Evolutionary conservation across 2,113 vertebrate species (phyloP).

Genomic region (Oceanites oceanicus): DNA sequence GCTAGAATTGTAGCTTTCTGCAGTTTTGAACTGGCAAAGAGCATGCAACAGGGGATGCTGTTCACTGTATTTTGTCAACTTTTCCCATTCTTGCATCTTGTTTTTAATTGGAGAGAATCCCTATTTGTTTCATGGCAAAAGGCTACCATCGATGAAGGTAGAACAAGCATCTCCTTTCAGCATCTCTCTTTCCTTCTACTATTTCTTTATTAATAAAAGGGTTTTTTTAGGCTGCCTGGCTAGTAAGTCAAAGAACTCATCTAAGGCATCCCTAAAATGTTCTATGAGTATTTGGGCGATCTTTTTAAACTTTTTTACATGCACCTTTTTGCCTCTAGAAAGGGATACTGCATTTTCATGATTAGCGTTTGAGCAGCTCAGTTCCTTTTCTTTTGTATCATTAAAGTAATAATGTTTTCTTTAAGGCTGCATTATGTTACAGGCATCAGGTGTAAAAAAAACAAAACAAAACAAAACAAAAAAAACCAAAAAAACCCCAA

Average conservation of each 20-base stretch:
- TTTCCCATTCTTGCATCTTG: conserved; percentile 64
- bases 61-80: conserved; percentile 67
- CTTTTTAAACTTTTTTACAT: conserved; percentile 3
- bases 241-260: conserved; percentile 54
- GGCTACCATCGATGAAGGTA: conserved; percentile 60
- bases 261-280: conserved; percentile 53
- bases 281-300: conserved; percentile 28
- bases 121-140: conserved; percentile 78
- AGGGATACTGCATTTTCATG: conserved; percentile 76
- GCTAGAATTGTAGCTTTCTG: conserved; percentile 72
- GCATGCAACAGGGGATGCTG: conserved; percentile 78
- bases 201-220: conserved; percentile 25
- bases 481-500: background rate
- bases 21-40: conserved; percentile 72
- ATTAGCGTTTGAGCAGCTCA: conserved; percentile 68
- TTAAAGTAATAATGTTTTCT: conserved; percentile 67
- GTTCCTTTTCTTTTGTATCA: conserved; percentile 73
- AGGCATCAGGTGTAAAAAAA: background rate
- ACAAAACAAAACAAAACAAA: too few species aligned
- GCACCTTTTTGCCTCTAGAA: conserved; percentile 76
- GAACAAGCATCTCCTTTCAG: conserved; percentile 65
- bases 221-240: conserved; percentile 51
- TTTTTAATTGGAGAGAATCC: conserved; percentile 71
- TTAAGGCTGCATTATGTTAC: conserved; percentile 83
- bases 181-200: conserved; percentile 59